Conservation (phyloP, 2,113 vertebrate species). For the Mobula birostris region DNA sequence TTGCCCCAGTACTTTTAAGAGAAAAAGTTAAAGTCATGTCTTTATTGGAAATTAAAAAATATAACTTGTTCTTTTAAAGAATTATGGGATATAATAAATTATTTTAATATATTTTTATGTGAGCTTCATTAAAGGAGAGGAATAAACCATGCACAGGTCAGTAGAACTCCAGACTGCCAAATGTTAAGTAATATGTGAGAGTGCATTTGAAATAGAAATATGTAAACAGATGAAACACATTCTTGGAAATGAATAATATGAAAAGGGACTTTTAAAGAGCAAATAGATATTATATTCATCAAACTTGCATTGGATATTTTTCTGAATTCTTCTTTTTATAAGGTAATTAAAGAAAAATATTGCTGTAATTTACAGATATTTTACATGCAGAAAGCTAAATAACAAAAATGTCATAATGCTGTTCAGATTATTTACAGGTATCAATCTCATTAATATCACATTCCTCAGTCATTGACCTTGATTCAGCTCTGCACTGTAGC, state of each 20-base stretch:
- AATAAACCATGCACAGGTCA: not conserved
- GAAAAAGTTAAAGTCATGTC: not conserved
- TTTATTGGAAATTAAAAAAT: not conserved
- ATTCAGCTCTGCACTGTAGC: not conserved
- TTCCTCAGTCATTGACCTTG: not conserved
- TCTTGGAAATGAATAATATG: not conserved
- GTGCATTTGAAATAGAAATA: not conserved
- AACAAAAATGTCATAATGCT: not conserved
- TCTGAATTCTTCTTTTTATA: not conserved
- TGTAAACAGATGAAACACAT: not conserved
- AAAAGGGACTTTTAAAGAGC: not conserved
- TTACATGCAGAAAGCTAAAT: not conserved
- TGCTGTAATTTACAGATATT: not conserved
- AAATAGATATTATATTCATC: not conserved
- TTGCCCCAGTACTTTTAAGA: not conserved
- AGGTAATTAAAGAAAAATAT: not conserved
- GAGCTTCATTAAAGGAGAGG: not conserved
- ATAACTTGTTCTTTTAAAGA: not conserved
- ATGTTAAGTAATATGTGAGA: not conserved
- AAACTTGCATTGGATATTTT: not conserved
- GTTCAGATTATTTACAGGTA: not conserved
- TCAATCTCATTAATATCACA: not conserved
- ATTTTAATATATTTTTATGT: not conserved
- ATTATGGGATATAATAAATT: not conserved
- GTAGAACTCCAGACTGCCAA: not conserved